A percentile compares a stretch with the other conserved stretches of the same genome.
phyloP scores from a whole-genome alignment of 2,888 invertebrate species.

The Sesamia inferens region DNA sequence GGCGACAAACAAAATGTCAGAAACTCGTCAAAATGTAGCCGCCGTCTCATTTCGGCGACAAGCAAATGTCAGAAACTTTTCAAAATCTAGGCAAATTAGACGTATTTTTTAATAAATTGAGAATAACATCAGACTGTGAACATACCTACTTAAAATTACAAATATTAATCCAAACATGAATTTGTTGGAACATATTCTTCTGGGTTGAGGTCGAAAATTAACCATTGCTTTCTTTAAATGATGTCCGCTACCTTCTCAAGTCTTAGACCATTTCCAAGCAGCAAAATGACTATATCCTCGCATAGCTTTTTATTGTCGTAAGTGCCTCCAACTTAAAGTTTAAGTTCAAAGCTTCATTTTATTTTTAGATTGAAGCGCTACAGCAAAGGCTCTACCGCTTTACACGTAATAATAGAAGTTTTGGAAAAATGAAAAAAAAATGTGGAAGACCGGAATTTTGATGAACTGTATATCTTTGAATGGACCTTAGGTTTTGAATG shows the following conservation, averaged over 20 bases:
- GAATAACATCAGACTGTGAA: no score
- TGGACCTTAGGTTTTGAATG: slow-evolving; percentile 28
- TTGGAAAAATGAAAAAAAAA: slow-evolving; percentile 29
- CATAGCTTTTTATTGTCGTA: slow-evolving; percentile 66
- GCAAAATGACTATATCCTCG: slow-evolving; percentile 57
- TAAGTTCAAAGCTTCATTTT: slow-evolving; percentile 63
- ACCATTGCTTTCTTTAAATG: not conserved
- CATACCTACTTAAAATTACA: no score
- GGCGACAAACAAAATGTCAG: no score
- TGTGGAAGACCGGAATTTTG: slow-evolving; percentile 40
- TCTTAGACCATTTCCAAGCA: slow-evolving; percentile 30
- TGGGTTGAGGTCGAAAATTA: no score
- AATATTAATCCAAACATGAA: no score
- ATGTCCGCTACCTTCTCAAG: slow-evolving; percentile 22
- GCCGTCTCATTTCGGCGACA: no score
- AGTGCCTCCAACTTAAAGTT: slow-evolving; percentile 65
- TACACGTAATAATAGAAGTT: slow-evolving; percentile 56
- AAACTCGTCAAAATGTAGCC: no score
- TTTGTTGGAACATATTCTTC: no score
- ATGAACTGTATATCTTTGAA: slow-evolving; percentile 34
- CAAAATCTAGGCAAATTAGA: no score
- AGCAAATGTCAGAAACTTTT: no score
- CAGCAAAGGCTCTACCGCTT: slow-evolving; percentile 17
- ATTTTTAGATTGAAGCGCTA: slow-evolving; percentile 58
- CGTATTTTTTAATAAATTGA: no score